Conservation (phyloP, 2,888 invertebrate genomes). For the Synanthedon myopaeformis region DNA sequence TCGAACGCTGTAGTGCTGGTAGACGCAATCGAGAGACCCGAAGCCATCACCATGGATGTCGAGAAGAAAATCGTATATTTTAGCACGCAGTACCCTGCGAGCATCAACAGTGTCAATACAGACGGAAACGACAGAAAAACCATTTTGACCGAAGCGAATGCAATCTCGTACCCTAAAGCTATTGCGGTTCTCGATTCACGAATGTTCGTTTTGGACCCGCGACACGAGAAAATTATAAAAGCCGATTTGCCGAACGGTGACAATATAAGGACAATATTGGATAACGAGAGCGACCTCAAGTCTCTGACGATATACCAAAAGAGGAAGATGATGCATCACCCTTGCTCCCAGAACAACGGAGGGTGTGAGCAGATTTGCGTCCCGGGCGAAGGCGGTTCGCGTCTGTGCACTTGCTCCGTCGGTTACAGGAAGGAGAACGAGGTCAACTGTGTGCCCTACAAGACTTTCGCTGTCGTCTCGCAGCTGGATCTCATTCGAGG, state of each 20-base stretch:
- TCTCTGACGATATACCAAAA: slow-evolving; percentile 91
- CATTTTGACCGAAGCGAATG: slow-evolving; percentile 76
- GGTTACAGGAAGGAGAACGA: slow-evolving; percentile 87
- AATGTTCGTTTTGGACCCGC: slow-evolving; percentile 88
- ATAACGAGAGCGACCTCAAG: slow-evolving; percentile 89
- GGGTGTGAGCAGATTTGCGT: slow-evolving; percentile 96
- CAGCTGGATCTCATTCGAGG: slow-evolving; percentile 90
- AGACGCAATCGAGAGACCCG: slow-evolving; percentile 78
- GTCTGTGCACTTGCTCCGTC: slow-evolving; percentile 90
- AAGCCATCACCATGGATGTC: slow-evolving; percentile 87
- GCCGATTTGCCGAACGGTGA: slow-evolving; percentile 85
- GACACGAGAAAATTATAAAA: slow-evolving; percentile 88
- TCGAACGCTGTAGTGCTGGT: slow-evolving; percentile 79
- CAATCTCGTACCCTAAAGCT: slow-evolving; percentile 83
- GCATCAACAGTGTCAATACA: slow-evolving; percentile 77
- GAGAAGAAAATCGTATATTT: slow-evolving; percentile 89
- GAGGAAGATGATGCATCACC: slow-evolving; percentile 83
- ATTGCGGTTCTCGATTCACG: slow-evolving; percentile 85
- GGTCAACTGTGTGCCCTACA: slow-evolving; percentile 81
- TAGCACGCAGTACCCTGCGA: slow-evolving; percentile 82
- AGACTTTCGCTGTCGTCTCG: slow-evolving; percentile 92
- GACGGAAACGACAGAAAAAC: slow-evolving; percentile 78
- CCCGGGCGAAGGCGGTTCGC: slow-evolving; percentile 80
- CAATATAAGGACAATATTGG: slow-evolving; percentile 79
- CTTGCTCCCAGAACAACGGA: slow-evolving; percentile 88